phyloP scores from a whole-genome alignment of 2,888 invertebrate species.

The Holacanthella duospinosa region DNA sequence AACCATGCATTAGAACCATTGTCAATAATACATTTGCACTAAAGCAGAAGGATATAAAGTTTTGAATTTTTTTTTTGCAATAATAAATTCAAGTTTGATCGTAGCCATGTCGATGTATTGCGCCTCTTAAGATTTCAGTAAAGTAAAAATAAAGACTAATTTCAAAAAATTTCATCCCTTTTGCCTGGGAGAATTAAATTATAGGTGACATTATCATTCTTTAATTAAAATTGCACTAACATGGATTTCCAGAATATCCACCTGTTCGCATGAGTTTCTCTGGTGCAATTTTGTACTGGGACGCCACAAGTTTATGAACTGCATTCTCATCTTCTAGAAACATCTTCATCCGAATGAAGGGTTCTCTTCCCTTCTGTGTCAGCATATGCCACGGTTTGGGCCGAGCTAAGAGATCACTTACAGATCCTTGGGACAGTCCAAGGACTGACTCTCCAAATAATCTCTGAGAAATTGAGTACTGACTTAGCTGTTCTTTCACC shows the following conservation, averaged over 20 bases:
- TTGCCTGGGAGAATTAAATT: too few relatives aligned
- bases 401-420: conserved; percentile 88
- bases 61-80: too few relatives aligned
- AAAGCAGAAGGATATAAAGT: too few relatives aligned
- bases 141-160: too few relatives aligned
- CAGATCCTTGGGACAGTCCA: conserved; percentile 90
- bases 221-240: conserved; percentile 52
- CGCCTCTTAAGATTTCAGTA: too few relatives aligned
- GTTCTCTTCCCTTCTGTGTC: conserved; percentile 84
- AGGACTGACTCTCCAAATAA: conserved; percentile 97
- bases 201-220: too few relatives aligned
- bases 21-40: too few relatives aligned
- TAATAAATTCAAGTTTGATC: too few relatives aligned
- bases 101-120: too few relatives aligned
- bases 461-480: conserved; percentile 94
- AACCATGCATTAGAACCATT: too few relatives aligned
- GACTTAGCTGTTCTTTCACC: conserved; percentile 87
- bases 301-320: conserved; percentile 87
- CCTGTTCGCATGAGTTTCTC: conserved; percentile 95
- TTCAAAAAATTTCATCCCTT: too few relatives aligned
- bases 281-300: conserved; percentile 95
- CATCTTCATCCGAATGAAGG: conserved; percentile 96
- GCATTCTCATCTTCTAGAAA: conserved; percentile 92
- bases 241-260: conserved; percentile 75
- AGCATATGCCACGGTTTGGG: conserved; percentile 99